Conservation (phyloP, 2,113 vertebrate species). For the Sardina pilchardus region DNA sequence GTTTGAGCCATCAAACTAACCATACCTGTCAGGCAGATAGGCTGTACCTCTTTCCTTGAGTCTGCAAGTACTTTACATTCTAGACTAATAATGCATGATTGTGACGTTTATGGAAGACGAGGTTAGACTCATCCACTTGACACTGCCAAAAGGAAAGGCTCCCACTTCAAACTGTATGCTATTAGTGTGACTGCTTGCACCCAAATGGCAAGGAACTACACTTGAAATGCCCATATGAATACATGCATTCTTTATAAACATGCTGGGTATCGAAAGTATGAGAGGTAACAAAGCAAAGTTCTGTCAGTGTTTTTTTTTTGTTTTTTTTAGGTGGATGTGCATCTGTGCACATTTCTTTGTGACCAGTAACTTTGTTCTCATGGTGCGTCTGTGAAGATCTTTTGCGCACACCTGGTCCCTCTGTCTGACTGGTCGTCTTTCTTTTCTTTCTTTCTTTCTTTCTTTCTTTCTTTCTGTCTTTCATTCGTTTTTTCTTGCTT, state of each 20-base stretch:
- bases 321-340: neutral
- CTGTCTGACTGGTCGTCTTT: neutral
- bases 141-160: neutral
- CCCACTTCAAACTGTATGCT: neutral
- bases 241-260: neutral
- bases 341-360: neutral
- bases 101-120: neutral
- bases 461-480: neutral
- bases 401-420: neutral
- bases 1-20: constrained; percentile 1
- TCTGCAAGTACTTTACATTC: constrained; percentile 15
- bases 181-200: neutral
- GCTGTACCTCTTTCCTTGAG: neutral
- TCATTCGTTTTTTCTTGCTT: neutral
- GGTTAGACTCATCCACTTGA: neutral
- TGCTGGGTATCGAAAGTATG: neutral
- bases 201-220: neutral
- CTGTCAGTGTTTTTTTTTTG: neutral
- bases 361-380: neutral
- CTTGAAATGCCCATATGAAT: neutral
- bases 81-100: constrained; percentile 12
- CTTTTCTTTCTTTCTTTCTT: neutral
- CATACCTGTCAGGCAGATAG: constrained; percentile 4
- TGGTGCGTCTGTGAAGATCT: neutral
- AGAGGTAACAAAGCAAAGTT: neutral